Base-by-base conservation (phyloP, 2,113 vertebrate species). In the Clarias batrachus region DNA sequence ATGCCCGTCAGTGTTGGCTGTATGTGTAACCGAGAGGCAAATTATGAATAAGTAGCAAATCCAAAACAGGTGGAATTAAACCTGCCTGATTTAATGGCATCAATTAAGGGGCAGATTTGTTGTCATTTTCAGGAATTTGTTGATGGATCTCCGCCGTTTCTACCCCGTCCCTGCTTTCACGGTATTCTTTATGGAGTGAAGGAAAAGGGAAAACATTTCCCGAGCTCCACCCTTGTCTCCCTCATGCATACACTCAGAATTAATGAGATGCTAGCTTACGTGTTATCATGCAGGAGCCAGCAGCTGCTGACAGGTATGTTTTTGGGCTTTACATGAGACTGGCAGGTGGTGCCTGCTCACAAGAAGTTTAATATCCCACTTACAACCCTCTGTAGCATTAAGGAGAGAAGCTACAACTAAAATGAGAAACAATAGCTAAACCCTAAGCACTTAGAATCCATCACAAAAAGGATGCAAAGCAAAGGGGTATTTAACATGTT, bases 371-470 rank as follows among this genome's bases (percentile, higher is more conserved):
- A 87, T 73, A 82, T 81, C 78, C 86, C 57, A 81, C 73, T 54
- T 66, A 88, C 60, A 52, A 16, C 56, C 83, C 63, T 73, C 48
- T 85, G 83, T 68, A 30, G 70, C 37, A 82, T 90, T 90, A 89
- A 85, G 66, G 68, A 56, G 76, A 60, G 68, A 88, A 80, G 88
- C 84, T 83, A 52, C 78, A 84, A 85, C 82, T 83, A 87, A 91
- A 89, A 85, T 12, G n/a, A 19, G 27, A 83, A 85, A 82, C 89
- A 90, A 92, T 33, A 68, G 87, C 84, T 87, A 60, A 90, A 92
- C 90, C 91, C 92, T 81, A 92, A 91, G 86, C 81, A 89, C 88
- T 86, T 88, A 77, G 73, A 91, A 89, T 91, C 76, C 65, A 85
- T 86, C 85, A 90, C 80, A 87, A 88, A 90, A 52, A 86, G 73